phyloP scores from a whole-genome alignment of 2,888 invertebrate species.

The Gymnosoma rotundatum region DNA sequence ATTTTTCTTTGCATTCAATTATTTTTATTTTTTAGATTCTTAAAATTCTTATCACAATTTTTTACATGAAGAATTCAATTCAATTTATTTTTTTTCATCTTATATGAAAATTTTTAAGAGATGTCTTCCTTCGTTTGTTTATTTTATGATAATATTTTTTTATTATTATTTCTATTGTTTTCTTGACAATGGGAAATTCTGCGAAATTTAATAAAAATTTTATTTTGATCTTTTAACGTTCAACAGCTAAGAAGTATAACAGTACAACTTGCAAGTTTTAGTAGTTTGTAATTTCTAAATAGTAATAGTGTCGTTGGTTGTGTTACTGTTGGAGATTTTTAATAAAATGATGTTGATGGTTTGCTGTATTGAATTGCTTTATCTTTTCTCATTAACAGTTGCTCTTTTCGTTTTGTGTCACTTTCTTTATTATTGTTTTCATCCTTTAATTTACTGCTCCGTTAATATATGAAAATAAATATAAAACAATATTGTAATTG shows the following conservation, averaged over 20 bases:
- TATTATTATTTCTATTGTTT: neutral
- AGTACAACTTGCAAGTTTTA: neutral
- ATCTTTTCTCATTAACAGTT: slow-evolving; percentile 12
- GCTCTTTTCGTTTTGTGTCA: neutral
- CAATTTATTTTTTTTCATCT: neutral
- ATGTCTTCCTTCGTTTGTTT: neutral
- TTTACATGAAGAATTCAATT: no score
- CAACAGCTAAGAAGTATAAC: neutral
- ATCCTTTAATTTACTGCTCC: slow-evolving; percentile 5
- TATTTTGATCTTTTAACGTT: neutral
- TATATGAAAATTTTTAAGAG: neutral
- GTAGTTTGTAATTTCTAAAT: neutral
- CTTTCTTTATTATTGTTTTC: neutral
- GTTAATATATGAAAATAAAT: neutral
- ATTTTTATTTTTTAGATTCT: neutral
- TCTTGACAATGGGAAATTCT: neutral
- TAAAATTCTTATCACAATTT: slow-evolving; percentile 58
- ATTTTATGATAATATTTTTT: neutral
- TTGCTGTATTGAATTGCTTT: slow-evolving; percentile 30
- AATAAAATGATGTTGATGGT: slow-evolving; percentile 24
- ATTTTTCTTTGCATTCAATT: no score
- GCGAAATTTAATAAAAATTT: neutral
- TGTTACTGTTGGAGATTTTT: no score
- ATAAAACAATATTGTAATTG: neutral
- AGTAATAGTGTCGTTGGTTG: neutral